A percentile compares a stretch with the other conserved stretches of the same genome.
These are phyloP conservation scores for Panorpa germanica DNA, from an alignment of 2,888 invertebrate species.

Conservation along the genomic window DNA sequence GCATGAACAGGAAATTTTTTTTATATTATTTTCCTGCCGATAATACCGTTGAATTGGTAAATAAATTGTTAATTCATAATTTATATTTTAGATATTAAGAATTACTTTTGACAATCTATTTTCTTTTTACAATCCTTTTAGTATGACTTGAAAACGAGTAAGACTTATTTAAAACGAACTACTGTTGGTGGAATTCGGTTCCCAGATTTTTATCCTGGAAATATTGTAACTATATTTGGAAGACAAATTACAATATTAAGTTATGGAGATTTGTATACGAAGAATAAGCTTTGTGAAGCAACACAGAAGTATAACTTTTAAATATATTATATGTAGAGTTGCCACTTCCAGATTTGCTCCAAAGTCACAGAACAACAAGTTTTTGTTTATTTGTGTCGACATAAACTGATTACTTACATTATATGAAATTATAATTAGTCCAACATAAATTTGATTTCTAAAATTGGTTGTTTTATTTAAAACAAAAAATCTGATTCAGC, in stretches of 20 bases:
- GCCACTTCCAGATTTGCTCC: no score
- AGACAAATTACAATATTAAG: constrained; percentile 51
- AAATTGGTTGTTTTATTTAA: no score
- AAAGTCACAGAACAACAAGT: no score
- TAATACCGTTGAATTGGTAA: constrained; percentile 61
- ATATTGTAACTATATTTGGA: constrained; percentile 51
- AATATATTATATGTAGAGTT: constrained; percentile 8
- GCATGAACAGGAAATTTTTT: constrained; percentile 51
- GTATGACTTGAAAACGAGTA: constrained; percentile 42
- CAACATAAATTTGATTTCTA: no score
- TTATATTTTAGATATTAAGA: constrained; percentile 8
- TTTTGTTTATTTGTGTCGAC: no score
- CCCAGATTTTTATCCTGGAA: constrained; percentile 54
- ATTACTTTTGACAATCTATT: constrained; percentile 4
- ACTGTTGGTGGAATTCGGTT: constrained; percentile 42
- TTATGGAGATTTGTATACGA: constrained; percentile 51
- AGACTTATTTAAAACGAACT: constrained; percentile 46
- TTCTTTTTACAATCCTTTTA: constrained; percentile 15
- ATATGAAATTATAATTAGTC: no score
- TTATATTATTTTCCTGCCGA: constrained; percentile 61
- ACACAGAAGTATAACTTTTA: constrained; percentile 37
- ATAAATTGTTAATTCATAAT: constrained; percentile 44
- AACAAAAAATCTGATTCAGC: no score
- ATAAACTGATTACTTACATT: no score
- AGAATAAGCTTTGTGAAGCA: constrained; percentile 36